Conservation (phyloP, 1,140 invertebrate species). For the Pomacea maculata region DNA sequence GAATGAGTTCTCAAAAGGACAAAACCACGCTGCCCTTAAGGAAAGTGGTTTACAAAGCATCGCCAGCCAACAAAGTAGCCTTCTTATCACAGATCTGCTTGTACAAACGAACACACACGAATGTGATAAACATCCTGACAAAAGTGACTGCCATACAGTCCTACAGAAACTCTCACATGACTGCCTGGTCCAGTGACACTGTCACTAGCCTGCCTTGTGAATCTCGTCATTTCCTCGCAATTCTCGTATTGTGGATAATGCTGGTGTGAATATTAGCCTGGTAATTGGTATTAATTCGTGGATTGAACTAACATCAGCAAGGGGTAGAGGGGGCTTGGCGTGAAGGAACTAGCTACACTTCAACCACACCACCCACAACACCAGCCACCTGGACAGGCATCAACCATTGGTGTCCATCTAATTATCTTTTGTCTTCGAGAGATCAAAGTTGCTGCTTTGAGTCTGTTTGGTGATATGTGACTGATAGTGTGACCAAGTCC, state of each 20-base stretch:
- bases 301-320: not conserved
- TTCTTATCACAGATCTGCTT: too few relatives aligned
- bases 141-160: too few relatives aligned
- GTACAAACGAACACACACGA: too few relatives aligned
- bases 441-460: not conserved
- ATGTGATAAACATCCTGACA: too few relatives aligned
- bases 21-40: too few relatives aligned
- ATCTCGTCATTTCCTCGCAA: too few relatives aligned
- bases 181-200: not conserved
- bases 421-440: not conserved
- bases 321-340: not conserved
- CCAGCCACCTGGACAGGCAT: not conserved
- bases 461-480: too few relatives aligned
- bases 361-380: not conserved
- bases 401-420: too few relatives aligned
- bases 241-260: not conserved
- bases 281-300: not conserved
- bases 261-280: not conserved
- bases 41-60: too few relatives aligned
- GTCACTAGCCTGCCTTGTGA: not conserved
- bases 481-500: too few relatives aligned
- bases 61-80: too few relatives aligned
- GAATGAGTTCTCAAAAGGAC: too few relatives aligned
- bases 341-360: not conserved
- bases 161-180: not conserved